phyloP scores from a whole-genome alignment of 2,888 invertebrate species.

The Andrena fulva region DNA sequence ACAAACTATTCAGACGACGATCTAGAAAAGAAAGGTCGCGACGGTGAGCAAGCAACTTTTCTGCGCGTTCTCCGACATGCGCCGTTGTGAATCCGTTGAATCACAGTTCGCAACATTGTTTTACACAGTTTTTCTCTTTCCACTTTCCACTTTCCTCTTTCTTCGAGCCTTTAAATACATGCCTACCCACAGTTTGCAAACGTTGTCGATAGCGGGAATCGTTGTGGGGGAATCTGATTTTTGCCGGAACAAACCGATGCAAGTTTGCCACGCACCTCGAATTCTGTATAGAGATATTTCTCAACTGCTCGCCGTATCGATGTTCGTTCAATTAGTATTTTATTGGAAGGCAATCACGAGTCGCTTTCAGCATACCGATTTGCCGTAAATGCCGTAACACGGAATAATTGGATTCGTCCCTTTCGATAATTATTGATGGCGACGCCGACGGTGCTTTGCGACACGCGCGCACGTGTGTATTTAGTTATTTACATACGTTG shows the following conservation, averaged over 20 bases:
- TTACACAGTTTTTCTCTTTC: too few relatives aligned
- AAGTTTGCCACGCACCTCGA: background rate
- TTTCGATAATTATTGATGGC: constrained; percentile 63
- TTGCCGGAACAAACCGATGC: background rate
- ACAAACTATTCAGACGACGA: constrained; percentile 71
- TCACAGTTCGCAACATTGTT: background rate
- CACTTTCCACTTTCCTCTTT: background rate
- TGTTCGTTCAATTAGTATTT: constrained; percentile 66
- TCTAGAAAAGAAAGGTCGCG: constrained; percentile 18
- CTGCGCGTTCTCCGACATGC: background rate
- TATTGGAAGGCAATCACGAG: constrained; percentile 66
- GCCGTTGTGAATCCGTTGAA: background rate
- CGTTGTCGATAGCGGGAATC: background rate
- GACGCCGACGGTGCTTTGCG: constrained; percentile 49
- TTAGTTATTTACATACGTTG: too few relatives aligned
- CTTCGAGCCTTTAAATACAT: too few relatives aligned
- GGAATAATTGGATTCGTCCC: constrained; percentile 71
- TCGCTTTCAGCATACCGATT: constrained; percentile 58
- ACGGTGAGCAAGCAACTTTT: constrained; percentile 12
- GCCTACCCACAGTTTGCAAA: background rate
- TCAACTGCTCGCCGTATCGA: constrained; percentile 19
- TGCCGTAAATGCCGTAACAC: constrained; percentile 41
- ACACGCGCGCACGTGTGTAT: constrained; percentile 2
- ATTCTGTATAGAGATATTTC: constrained; percentile 13
- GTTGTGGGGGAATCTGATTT: background rate